Conservation (phyloP, 2,113 vertebrate genomes). For the Otis tarda region DNA sequence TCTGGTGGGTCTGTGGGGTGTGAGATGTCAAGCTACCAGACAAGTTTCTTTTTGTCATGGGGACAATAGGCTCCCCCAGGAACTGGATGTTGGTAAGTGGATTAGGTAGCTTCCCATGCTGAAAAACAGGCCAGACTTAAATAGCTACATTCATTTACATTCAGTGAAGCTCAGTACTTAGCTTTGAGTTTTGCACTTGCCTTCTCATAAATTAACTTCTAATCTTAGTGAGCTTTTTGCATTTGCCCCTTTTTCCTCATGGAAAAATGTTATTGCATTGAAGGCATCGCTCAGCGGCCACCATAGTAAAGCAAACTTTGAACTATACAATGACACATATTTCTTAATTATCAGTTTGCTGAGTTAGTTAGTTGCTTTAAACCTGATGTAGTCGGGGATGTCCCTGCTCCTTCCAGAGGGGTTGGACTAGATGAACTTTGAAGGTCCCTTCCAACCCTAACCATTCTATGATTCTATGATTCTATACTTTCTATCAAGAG, state of each 20-base stretch:
- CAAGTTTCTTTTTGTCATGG: background rate
- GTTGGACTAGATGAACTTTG: too few species aligned
- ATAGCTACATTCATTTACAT: background rate
- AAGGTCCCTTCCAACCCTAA: too few species aligned
- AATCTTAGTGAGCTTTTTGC: background rate
- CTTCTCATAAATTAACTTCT: background rate
- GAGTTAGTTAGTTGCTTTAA: background rate
- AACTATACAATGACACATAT: accelerated
- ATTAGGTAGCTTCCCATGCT: background rate
- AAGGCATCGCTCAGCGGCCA: background rate
- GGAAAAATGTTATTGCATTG: background rate
- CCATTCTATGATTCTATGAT: too few species aligned
- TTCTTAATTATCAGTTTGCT: background rate
- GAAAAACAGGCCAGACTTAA: background rate
- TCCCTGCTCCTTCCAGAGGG: too few species aligned
- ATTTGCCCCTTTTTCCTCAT: background rate
- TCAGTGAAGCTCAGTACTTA: background rate
- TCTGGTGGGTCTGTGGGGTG: accelerated
- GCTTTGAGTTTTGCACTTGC: background rate
- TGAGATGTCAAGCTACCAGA: background rate
- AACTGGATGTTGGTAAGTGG: background rate
- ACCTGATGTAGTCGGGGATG: too few species aligned
- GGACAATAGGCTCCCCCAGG: background rate
- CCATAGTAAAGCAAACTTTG: background rate
- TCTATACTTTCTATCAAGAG: accelerated